Conservation (phyloP, 2,113 vertebrate species). For the Chascanopsetta lugubris region DNA sequence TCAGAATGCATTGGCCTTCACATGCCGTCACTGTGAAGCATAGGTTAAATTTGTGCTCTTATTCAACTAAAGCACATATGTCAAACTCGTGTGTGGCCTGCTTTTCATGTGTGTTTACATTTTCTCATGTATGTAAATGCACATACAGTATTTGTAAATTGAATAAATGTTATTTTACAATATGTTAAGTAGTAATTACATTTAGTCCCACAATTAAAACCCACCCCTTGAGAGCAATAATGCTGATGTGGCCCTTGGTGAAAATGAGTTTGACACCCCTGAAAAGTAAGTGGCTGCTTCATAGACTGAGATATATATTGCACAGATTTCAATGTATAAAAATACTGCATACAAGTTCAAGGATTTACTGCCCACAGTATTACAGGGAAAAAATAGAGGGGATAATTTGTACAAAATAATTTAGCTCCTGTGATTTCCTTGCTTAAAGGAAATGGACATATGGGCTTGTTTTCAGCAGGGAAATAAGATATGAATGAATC, state of each 20-base stretch:
- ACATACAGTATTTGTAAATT: no score
- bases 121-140: no score
- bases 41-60: neutral
- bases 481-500: conserved; percentile 61
- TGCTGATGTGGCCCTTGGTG: no score
- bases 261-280: no score
- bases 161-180: no score
- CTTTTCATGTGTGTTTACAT: no score
- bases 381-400: conserved; percentile 11
- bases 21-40: neutral
- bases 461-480: conserved; percentile 27
- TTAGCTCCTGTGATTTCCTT: conserved; percentile 28
- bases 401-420: conserved; percentile 24
- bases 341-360: neutral
- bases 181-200: no score
- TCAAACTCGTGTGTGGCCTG: no score
- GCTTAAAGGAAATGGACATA: conserved; percentile 79
- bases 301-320: no score
- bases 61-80: neutral
- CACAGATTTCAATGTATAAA: neutral
- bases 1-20: neutral
- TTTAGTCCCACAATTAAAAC: no score
- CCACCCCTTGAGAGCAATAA: no score
- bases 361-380: neutral
- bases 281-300: no score